Conservation (phyloP, 2,113 vertebrate genomes). For the Corapipo altera region DNA sequence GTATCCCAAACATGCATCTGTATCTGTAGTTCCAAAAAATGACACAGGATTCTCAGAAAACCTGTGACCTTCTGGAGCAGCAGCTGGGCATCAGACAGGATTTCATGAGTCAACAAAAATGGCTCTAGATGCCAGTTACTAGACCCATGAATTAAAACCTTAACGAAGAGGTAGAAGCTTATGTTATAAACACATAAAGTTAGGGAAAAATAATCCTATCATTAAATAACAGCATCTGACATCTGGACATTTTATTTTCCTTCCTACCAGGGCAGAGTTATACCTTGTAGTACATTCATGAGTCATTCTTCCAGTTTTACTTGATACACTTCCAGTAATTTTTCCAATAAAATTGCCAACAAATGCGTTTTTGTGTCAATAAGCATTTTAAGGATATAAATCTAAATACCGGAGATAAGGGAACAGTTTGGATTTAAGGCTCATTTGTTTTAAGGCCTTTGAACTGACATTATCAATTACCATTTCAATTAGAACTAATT, state of each 20-base stretch:
- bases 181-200: not conserved
- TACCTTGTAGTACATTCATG: not conserved
- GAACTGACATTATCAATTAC: slow-evolving; percentile 41
- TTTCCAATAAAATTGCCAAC: not conserved
- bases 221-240: not conserved
- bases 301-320: not conserved
- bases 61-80: not conserved
- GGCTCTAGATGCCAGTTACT: not conserved
- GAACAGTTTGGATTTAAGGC: slow-evolving; percentile 2
- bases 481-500: slow-evolving; percentile 42
- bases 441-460: not conserved
- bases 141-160: not conserved
- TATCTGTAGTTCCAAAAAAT: not conserved
- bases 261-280: not conserved
- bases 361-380: slow-evolving; percentile 36
- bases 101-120: not conserved
- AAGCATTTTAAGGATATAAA: slow-evolving; percentile 26
- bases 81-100: not conserved
- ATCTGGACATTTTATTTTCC: not conserved
- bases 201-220: not conserved
- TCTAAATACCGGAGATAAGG: not conserved
- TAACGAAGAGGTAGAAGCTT: not conserved
- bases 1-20: not conserved
- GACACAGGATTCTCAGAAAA: not conserved
- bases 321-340: slow-evolving; percentile 1